A percentile compares a stretch with the other conserved stretches of the same genome.
These are phyloP conservation scores for Idaea biselata DNA, from an alignment of 2,888 invertebrate genomes.

Conservation along the genomic window DNA sequence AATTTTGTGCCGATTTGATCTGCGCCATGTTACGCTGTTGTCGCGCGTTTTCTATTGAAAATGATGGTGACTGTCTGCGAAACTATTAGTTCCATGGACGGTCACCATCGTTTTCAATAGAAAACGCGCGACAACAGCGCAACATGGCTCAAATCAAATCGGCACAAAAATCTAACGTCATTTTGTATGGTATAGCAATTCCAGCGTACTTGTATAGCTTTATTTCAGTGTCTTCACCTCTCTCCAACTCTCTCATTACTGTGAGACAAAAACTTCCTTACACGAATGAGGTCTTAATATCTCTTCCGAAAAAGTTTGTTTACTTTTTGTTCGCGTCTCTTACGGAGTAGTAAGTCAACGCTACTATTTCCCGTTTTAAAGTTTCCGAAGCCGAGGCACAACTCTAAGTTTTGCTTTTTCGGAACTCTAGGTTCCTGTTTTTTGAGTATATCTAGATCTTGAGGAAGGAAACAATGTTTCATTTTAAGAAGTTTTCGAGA, in stretches of 20 bases:
- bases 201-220: no score
- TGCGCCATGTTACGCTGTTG: no score
- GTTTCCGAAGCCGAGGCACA: neutral
- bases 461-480: conserved; percentile 43
- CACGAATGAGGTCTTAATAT: neutral
- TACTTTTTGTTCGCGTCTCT: neutral
- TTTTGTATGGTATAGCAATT: no score
- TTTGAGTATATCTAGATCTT: conserved; percentile 34
- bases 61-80: no score
- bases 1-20: no score
- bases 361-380: neutral
- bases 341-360: neutral
- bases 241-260: neutral
- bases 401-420: neutral
- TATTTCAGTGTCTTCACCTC: no score
- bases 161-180: no score
- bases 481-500: conserved; percentile 33
- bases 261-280: neutral
- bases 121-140: no score
- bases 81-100: no score
- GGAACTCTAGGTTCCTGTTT: conserved; percentile 31
- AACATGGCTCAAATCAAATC: no score
- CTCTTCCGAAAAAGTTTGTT: neutral
- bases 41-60: no score
- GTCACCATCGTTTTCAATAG: no score